A percentile compares a stretch with the other conserved stretches of the same genome.
Conservation (phyloP, 2,113 vertebrate species). For the Oncorhynchus gorbuscha region DNA sequence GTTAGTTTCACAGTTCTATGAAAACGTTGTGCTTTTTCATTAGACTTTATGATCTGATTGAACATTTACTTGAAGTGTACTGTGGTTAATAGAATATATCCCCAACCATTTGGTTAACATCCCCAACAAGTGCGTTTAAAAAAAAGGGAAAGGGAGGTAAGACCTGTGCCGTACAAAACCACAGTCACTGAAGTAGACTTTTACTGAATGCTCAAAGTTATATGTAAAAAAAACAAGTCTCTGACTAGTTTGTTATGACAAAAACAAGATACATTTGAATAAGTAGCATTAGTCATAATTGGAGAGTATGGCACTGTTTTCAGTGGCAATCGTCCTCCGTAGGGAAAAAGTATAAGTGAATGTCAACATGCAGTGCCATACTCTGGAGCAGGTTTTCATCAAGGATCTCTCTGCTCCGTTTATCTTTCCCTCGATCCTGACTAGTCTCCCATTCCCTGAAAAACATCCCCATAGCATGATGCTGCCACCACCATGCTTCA, state of each 20-base stretch:
- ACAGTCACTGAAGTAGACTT: constrained; percentile 17
- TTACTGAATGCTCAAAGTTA: background rate
- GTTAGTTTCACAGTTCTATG: constrained; percentile 51
- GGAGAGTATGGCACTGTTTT: background rate
- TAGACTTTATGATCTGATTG: constrained; percentile 54
- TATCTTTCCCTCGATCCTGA: too few relatives aligned
- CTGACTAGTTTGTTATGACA: constrained; percentile 20
- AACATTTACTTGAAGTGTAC: constrained; percentile 30
- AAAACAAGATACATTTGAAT: constrained; percentile 11
- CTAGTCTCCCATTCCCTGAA: too few relatives aligned
- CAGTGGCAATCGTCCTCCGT: background rate
- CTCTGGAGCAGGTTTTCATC: too few relatives aligned
- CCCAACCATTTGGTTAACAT: constrained; percentile 42
- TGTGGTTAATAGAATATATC: constrained; percentile 36
- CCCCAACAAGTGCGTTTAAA: constrained; percentile 10
- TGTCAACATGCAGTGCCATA: background rate
- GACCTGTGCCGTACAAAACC: constrained; percentile 23
- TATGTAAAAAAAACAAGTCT: constrained; percentile 1
- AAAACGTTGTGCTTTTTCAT: constrained; percentile 49
- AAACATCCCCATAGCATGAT: too few relatives aligned
- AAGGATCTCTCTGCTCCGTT: too few relatives aligned
- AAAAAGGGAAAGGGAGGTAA: constrained; percentile 24
- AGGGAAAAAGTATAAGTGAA: background rate
- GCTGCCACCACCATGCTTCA: too few relatives aligned
- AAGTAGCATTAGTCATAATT: background rate